A percentile compares a stretch with the other conserved stretches of the same genome.
Conservation (phyloP, 2,113 vertebrate genomes). For the Chroicocephalus ridibundus region DNA sequence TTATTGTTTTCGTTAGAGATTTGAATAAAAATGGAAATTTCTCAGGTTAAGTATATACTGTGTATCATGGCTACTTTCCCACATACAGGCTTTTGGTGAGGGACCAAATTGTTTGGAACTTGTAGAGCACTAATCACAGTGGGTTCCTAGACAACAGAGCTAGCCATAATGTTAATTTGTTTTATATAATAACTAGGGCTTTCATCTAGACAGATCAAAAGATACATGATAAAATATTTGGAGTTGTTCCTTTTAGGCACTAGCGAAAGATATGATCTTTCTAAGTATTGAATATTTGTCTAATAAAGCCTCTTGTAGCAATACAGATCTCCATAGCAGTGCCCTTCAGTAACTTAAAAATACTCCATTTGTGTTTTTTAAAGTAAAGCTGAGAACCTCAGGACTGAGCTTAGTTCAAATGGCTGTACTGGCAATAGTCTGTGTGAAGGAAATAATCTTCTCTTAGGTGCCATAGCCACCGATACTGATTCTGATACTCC, state of each 20-base stretch:
- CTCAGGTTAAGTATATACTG: not conserved
- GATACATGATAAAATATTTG: not conserved
- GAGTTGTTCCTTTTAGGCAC: not conserved
- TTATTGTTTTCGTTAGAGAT: not conserved
- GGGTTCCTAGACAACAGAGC: not conserved
- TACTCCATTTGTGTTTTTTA: not conserved
- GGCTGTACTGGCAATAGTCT: not conserved
- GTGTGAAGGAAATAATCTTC: not conserved
- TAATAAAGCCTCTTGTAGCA: not conserved
- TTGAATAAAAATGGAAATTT: not conserved
- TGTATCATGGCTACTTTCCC: not conserved
- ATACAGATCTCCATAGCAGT: not conserved
- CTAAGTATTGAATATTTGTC: not conserved
- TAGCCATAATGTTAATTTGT: not conserved
- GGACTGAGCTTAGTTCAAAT: not conserved
- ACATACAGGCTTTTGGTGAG: not conserved
- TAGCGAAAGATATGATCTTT: not conserved
- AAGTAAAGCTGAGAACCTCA: not conserved
- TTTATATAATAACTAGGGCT: not conserved
- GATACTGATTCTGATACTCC: not conserved
- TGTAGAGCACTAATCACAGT: not conserved
- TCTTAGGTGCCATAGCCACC: not conserved
- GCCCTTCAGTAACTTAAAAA: not conserved
- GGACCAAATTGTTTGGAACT: not conserved
- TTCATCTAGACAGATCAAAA: constrained; percentile 31